Conservation (phyloP, 1,140 invertebrate genomes). For the Nasonia longicornis region DNA sequence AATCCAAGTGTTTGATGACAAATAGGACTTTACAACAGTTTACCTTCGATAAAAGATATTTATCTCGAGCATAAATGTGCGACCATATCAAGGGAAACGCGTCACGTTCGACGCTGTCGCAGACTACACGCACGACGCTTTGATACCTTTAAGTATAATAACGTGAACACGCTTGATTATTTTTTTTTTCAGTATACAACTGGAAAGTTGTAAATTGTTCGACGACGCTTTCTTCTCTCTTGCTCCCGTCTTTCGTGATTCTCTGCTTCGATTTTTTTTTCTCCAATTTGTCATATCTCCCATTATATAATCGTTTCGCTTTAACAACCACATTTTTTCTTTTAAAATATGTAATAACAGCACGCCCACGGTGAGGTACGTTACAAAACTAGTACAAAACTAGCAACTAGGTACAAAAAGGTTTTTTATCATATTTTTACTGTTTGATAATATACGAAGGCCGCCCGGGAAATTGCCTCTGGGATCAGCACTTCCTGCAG, state of each 20-base stretch:
- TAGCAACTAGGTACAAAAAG: slow-evolving; percentile 69
- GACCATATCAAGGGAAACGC: too few relatives aligned
- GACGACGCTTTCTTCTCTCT: neutral
- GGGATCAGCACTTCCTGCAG: slow-evolving; percentile 57
- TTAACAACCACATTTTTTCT: slow-evolving; percentile 56
- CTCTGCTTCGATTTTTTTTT: slow-evolving; percentile 17
- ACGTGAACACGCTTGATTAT: slow-evolving; percentile 18
- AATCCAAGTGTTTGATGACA: neutral
- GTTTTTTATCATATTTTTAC: slow-evolving; percentile 46
- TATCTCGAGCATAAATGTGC: too few relatives aligned
- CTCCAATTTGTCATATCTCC: neutral
- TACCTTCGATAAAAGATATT: too few relatives aligned
- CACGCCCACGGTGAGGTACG: slow-evolving; percentile 65
- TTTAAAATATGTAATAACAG: slow-evolving; percentile 67
- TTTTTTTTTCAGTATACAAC: slow-evolving; percentile 8
- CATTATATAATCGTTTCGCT: slow-evolving; percentile 49
- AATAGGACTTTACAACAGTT: neutral
- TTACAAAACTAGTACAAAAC: slow-evolving; percentile 71
- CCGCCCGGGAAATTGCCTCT: slow-evolving; percentile 61
- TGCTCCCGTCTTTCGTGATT: slow-evolving; percentile 46
- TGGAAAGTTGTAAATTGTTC: too few relatives aligned
- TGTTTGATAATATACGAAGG: slow-evolving; percentile 58
- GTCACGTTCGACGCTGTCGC: neutral
- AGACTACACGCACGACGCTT: neutral
- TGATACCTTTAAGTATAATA: neutral